Evolutionary conservation across 2,113 vertebrate genomes (phyloP).

Genomic region (Gavialis gangeticus): DNA sequence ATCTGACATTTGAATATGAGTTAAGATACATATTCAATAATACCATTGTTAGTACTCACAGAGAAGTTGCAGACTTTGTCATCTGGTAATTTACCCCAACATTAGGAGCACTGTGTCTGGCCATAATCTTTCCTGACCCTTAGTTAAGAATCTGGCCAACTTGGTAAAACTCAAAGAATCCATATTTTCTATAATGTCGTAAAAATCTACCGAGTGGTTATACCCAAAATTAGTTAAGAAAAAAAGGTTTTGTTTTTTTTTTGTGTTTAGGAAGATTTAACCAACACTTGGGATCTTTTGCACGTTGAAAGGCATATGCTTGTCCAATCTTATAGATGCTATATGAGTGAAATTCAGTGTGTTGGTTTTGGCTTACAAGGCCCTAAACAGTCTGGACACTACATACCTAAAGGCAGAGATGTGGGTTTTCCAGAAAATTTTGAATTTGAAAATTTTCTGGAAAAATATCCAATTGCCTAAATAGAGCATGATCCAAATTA

Average conservation of each 20-base stretch:
- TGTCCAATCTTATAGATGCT: background rate
- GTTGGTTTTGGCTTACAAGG: no score
- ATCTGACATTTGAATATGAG: background rate
- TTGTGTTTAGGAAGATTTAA: background rate
- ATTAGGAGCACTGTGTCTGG: background rate
- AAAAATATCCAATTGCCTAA: no score
- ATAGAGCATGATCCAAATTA: no score
- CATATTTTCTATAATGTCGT: background rate
- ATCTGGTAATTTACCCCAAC: background rate
- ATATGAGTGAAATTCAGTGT: no score
- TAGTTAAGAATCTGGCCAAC: background rate
- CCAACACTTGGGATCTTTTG: background rate
- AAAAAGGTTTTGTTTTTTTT: background rate
- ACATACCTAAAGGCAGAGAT: no score
- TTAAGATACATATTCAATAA: background rate
- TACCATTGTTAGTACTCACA: background rate
- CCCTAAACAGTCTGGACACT: no score
- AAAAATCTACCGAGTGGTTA: background rate
- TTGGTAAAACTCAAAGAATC: background rate
- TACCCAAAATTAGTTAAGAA: background rate
- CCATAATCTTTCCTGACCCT: background rate
- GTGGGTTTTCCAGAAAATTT: no score
- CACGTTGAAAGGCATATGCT: background rate
- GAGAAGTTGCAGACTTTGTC: background rate
- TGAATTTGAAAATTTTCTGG: no score